Percentiles rank a stretch among this genome's conserved stretches.
These are phyloP conservation scores for Neopipo cinnamomea DNA, from an alignment of 2,113 vertebrate species.

Conservation along the genomic window DNA sequence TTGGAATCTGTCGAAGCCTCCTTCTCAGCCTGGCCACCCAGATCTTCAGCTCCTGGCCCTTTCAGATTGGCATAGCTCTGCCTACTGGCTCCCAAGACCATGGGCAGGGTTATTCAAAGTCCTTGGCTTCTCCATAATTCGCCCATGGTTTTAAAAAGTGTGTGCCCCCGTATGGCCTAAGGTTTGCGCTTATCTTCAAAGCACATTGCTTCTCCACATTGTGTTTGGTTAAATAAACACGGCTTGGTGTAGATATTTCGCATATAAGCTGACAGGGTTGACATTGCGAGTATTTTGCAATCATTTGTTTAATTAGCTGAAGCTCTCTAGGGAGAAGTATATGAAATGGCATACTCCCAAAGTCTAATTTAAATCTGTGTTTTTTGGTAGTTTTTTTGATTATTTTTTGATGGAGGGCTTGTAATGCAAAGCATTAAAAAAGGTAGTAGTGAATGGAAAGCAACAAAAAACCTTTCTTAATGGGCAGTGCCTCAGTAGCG, in stretches of 20 bases:
- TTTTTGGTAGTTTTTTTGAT: background rate
- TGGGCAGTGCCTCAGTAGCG: background rate
- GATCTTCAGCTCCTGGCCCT: background rate
- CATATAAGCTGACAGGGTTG: conserved; percentile 35
- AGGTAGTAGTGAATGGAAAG: conserved; percentile 12
- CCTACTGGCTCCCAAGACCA: background rate
- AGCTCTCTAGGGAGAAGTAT: conserved; percentile 67
- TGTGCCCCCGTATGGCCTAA: background rate
- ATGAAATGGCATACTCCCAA: conserved; percentile 65
- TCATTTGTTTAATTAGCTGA: conserved; percentile 77
- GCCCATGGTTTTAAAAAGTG: background rate
- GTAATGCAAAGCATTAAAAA: conserved; percentile 24
- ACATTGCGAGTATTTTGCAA: conserved; percentile 65
- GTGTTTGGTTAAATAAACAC: background rate
- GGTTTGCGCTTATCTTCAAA: background rate
- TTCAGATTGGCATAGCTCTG: background rate
- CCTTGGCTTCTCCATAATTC: background rate
- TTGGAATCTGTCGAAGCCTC: background rate
- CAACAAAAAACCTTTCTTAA: background rate
- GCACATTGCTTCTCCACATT: background rate
- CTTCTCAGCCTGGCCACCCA: background rate
- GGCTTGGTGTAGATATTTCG: background rate
- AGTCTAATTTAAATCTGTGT: conserved; percentile 62
- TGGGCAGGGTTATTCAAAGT: background rate
- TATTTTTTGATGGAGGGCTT: conserved; percentile 6